Evolutionary conservation across 2,797 vertebrate genomes (phyloP).

Genomic region (Limnodromus scolopaceus): DNA sequence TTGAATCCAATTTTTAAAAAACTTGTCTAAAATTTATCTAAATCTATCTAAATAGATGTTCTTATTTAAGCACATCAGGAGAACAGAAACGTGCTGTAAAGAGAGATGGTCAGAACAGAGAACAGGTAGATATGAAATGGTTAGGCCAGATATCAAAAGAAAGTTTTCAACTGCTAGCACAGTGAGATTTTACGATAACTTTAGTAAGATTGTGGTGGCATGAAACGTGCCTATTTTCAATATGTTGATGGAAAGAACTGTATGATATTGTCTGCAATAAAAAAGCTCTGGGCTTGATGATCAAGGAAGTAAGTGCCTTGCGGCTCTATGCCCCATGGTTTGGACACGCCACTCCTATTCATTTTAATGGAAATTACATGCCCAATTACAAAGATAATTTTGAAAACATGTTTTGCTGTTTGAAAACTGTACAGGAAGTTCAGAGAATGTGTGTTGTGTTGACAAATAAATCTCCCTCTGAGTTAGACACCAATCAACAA

Average conservation of each 20-base stretch:
- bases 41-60: not conserved
- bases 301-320: not conserved
- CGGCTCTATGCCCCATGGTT: not conserved
- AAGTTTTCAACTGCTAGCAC: not conserved
- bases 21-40: not conserved
- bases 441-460: not conserved
- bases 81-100: not conserved
- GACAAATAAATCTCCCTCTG: constrained; percentile 42
- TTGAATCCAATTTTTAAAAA: not conserved
- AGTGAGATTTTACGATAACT: not conserved
- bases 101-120: not conserved
- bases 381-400: constrained; percentile 19
- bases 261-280: constrained; percentile 6
- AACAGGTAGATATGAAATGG: not conserved
- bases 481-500: constrained; percentile 27
- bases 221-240: not conserved
- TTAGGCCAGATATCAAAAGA: not conserved
- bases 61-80: not conserved
- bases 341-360: not conserved
- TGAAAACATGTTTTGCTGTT: constrained; percentile 36
- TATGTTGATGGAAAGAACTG: constrained; percentile 37
- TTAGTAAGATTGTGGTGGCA: not conserved
- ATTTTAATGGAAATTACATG: constrained; percentile 40
- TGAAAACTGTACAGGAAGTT: constrained; percentile 18
- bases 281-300: not conserved